These are phyloP conservation scores for Drosophila basisetae DNA, from an alignment of 2,888 invertebrate genomes.

Conservation along the genomic window DNA sequence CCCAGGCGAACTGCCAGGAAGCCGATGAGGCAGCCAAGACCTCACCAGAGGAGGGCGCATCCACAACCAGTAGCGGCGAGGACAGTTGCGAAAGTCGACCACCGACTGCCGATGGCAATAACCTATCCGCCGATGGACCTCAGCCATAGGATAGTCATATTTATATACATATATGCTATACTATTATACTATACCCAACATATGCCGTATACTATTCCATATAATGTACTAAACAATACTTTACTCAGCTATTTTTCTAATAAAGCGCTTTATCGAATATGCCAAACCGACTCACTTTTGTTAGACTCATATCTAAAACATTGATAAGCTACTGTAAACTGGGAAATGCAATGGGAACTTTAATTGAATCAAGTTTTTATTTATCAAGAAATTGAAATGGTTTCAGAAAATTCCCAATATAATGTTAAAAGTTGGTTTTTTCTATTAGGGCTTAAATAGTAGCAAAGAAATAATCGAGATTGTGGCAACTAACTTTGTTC, in stretches of 20 bases:
- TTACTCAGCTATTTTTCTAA: not conserved
- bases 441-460: not conserved
- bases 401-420: not conserved
- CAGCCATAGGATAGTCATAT: slow-evolving; percentile 11
- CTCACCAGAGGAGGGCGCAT: slow-evolving; percentile 70
- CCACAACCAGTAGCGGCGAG: slow-evolving; percentile 71
- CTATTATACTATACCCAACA: not conserved
- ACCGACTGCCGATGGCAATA: slow-evolving; percentile 68
- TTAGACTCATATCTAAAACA: not conserved
- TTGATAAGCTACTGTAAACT: not conserved
- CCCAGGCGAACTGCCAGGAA: slow-evolving; percentile 53
- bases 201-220: not conserved
- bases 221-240: not conserved
- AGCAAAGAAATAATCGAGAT: not conserved
- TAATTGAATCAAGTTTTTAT: not conserved
- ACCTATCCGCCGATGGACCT: slow-evolving; percentile 33
- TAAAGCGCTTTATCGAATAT: not conserved
- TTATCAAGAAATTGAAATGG: not conserved
- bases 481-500: not conserved
- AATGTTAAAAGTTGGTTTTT: not conserved
- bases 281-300: not conserved
- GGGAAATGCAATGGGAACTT: not conserved
- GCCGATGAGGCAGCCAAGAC: slow-evolving; percentile 63
- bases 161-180: not conserved
- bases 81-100: slow-evolving; percentile 70